Percentiles rank a stretch among this genome's conserved stretches.
Evolutionary conservation across 2,797 vertebrate genomes (phyloP).

Genomic region (Staurois parvus): DNA sequence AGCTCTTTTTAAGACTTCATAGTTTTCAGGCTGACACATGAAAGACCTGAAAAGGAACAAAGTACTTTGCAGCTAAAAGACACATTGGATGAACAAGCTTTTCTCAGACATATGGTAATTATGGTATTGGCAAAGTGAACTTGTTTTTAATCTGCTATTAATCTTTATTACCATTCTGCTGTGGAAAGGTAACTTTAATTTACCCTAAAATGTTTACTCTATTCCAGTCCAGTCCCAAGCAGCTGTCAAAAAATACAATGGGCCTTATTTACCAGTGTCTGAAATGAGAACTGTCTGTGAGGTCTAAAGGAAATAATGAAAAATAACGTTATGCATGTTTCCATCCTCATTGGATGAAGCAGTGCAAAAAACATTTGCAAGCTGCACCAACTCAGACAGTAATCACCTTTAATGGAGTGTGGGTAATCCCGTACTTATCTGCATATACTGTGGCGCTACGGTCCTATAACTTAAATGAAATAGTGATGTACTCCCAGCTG

Average conservation of each 20-base stretch:
- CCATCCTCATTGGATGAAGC: too few relatives aligned
- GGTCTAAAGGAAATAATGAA: background rate
- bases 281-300: too few relatives aligned
- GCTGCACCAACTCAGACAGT: too few relatives aligned
- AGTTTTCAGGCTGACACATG: slow-evolving; percentile 33
- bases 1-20: slow-evolving; percentile 45
- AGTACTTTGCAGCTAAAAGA: slow-evolving; percentile 31
- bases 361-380: too few relatives aligned
- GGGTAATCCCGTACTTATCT: too few relatives aligned
- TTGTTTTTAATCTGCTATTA: slow-evolving; percentile 35
- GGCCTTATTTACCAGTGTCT: too few relatives aligned
- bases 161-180: slow-evolving; percentile 29
- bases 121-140: slow-evolving; percentile 26
- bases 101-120: slow-evolving; percentile 38
- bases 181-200: slow-evolving; percentile 17
- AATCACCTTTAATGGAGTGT: too few relatives aligned
- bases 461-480: too few relatives aligned
- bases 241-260: background rate
- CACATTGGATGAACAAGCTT: slow-evolving; percentile 5
- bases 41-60: slow-evolving; percentile 26
- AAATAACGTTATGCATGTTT: background rate
- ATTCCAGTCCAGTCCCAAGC: background rate
- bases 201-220: slow-evolving; percentile 5
- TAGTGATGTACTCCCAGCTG: too few relatives aligned
- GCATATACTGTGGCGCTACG: too few relatives aligned